Base-by-base conservation (phyloP, 1,140 invertebrate species). In the Uloborus diversus region DNA sequence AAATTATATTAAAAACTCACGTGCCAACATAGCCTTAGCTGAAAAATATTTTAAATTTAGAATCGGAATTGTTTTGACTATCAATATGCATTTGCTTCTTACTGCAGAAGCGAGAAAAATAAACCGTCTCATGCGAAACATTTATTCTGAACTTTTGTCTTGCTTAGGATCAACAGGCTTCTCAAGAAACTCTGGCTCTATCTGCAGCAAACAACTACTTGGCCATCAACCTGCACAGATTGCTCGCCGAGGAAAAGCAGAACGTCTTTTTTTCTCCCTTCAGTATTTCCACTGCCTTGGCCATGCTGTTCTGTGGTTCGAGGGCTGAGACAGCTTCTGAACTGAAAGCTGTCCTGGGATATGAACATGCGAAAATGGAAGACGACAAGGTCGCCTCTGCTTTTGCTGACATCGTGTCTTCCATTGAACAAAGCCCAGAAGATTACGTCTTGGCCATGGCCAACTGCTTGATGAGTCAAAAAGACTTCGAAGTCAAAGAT, bases 191-290 rank as follows among this genome's bases (percentile, higher is more conserved):
- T n/a, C n/a, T n/a, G n/a, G n/a, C n/a, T 20, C 4, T 53, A 7
- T 14, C 35, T 14, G 5, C 42, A 35, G 66, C 66, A 14, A 35
- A 30, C 17, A 70, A 70, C 27, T 17, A 70, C n/a, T 37, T 70
- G 17, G 66, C 25, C 11, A 4, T 70, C n/a, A 14, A 56, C 2
- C 20, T 79, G 13, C 32, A 66, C 23, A 65, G 56, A 56, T 3
- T 42, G 3, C n/a, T 79, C 11, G 25, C 57, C 9, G 57, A 71
- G 25, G 59, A 71, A 23, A 17, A 37, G 1, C 32, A n/a, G 1
- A 93, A 93, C 85, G 85, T 92, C 20, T 88, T 93, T 81, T 83
- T 92, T 7, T 92, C 92, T 13, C 91, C 93, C 4, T 88, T 89
- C 27, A 93, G 91, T 84, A 88, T 93, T 27, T 91, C 91, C 85